A percentile compares a stretch with the other conserved stretches of the same genome.
phyloP scores from a whole-genome alignment of 2,797 vertebrate species.

The Kryptolebias ocellatus region DNA sequence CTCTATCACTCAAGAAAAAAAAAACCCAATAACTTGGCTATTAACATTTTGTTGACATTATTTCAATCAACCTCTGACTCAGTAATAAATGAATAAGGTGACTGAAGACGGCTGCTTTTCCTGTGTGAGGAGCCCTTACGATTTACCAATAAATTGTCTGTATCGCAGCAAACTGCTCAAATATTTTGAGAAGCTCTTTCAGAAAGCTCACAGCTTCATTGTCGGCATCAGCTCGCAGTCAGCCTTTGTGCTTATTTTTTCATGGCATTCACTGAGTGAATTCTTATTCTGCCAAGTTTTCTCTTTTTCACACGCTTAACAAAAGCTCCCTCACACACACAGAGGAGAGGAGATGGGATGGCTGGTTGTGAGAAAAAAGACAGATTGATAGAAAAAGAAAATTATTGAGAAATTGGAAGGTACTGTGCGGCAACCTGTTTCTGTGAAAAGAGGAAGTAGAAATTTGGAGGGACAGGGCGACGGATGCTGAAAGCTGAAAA shows the following conservation, averaged over 20 bases:
- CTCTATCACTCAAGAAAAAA: not conserved
- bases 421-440: conserved; percentile 20
- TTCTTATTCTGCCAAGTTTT: conserved; percentile 60
- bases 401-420: conserved; percentile 41
- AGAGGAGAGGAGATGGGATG: conserved; percentile 16
- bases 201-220: conserved; percentile 32
- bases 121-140: conserved; percentile 21
- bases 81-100: conserved; percentile 7
- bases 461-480: conserved; percentile 12
- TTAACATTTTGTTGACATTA: conserved; percentile 12
- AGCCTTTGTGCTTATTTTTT: conserved; percentile 59
- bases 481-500: conserved; percentile 27
- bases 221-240: conserved; percentile 45
- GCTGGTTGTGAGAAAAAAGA: conserved; percentile 8
- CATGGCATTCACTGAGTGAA: conserved; percentile 57
- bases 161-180: conserved; percentile 27
- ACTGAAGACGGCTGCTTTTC: conserved; percentile 25
- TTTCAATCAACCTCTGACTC: conserved; percentile 10
- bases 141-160: conserved; percentile 19
- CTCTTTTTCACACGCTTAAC: conserved; percentile 60
- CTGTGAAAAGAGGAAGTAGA: not conserved
- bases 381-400: conserved; percentile 25
- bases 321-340: conserved; percentile 55
- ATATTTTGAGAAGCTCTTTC: conserved; percentile 45
- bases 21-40: conserved; percentile 5